These are phyloP conservation scores for Cliona cf. orientalis DNA, from an alignment of 37 sponge, comb jelly and placozoan species.

Conservation along the genomic window DNA sequence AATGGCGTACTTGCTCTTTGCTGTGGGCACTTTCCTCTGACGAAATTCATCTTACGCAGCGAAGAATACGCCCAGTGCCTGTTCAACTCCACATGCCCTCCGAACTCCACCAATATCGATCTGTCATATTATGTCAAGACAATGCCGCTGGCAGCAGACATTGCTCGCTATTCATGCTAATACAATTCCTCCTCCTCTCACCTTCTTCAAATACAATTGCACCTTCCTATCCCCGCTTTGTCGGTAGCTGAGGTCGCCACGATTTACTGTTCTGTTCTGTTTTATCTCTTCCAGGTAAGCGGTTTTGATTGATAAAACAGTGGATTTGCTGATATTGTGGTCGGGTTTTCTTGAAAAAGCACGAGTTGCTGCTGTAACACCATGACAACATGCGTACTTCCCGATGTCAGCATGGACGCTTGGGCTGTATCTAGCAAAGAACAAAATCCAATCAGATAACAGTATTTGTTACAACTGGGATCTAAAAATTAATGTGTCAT, in stretches of 20 bases:
- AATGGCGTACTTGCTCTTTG: constrained; percentile 3
- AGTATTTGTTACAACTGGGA: no score
- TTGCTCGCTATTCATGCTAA: neutral
- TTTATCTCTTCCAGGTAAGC: constrained; percentile 16
- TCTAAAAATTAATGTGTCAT: no score
- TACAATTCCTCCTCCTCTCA: constrained; percentile 15
- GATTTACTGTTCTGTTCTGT: no score
- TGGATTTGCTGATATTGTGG: neutral
- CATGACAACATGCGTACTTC: neutral
- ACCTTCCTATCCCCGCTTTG: constrained; percentile 30
- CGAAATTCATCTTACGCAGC: constrained; percentile 32
- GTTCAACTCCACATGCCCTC: constrained; percentile 39
- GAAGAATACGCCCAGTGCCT: constrained; percentile 58
- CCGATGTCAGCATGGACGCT: neutral
- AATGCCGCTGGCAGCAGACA: constrained; percentile 59
- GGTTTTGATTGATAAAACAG: neutral
- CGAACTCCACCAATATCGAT: constrained; percentile 18
- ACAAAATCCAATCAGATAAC: no score
- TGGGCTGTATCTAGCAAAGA: neutral
- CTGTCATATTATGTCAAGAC: neutral
- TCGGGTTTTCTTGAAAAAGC: neutral
- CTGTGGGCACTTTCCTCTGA: constrained; percentile 34
- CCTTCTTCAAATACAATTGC: constrained; percentile 26
- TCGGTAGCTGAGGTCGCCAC: no score
- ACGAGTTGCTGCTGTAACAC: neutral